phyloP scores from a whole-genome alignment of 2,888 invertebrate species.

The Drosophila setosimentum region DNA sequence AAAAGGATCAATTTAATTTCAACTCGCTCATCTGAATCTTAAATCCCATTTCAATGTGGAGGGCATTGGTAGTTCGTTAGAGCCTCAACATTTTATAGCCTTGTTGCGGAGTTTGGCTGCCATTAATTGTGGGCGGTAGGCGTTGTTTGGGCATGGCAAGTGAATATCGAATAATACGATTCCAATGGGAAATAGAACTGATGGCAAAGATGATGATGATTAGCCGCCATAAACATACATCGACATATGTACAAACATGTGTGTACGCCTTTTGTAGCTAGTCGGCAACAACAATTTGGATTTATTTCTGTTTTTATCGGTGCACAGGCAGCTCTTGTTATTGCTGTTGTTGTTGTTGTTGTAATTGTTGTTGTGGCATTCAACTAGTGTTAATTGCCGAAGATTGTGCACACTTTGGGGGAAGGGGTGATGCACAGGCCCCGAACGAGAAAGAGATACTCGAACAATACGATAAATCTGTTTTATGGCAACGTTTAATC shows the following conservation, averaged over 20 bases:
- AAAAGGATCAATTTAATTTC: not conserved
- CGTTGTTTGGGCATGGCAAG: slow-evolving; percentile 32
- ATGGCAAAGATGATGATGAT: slow-evolving; percentile 72
- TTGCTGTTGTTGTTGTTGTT: slow-evolving; percentile 14
- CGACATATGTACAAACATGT: slow-evolving; percentile 69
- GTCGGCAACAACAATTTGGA: slow-evolving; percentile 57
- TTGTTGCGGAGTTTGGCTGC: slow-evolving; percentile 11
- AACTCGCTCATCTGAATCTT: no score
- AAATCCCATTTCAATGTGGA: not conserved
- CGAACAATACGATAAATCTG: slow-evolving; percentile 68
- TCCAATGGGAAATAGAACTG: slow-evolving; percentile 52
- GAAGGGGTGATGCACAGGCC: slow-evolving; percentile 20
- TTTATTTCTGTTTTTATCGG: slow-evolving; percentile 75
- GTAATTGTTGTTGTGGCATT: slow-evolving; percentile 30
- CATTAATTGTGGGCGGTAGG: slow-evolving; percentile 14
- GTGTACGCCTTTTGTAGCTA: slow-evolving; percentile 23
- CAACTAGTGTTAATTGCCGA: slow-evolving; percentile 73
- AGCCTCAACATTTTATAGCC: not conserved
- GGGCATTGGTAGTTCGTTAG: slow-evolving; percentile 11
- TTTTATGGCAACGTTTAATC: slow-evolving; percentile 78
- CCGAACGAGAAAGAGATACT: slow-evolving; percentile 14
- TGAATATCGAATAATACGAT: slow-evolving; percentile 56
- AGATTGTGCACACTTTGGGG: slow-evolving; percentile 6
- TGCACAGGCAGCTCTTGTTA: slow-evolving; percentile 20
- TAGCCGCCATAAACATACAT: slow-evolving; percentile 75